A percentile compares a stretch with the other conserved stretches of the same genome.
Evolutionary conservation across 2,888 invertebrate genomes (phyloP).

Genomic region (Conistra vaccinii): DNA sequence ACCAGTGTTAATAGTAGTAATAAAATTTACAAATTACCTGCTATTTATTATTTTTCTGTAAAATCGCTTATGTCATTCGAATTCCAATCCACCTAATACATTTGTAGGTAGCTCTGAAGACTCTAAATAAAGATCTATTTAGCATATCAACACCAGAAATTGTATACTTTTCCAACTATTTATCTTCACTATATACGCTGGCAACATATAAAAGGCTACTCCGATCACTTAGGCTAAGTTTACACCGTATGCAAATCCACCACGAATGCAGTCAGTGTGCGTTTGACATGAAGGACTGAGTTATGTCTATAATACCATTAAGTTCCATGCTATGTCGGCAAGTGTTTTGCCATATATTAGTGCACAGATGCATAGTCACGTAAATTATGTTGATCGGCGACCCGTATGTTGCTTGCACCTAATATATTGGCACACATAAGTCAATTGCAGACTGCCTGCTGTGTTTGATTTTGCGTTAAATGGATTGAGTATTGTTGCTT

Average conservation of each 20-base stretch:
- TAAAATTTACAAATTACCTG: neutral
- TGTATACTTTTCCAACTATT: slow-evolving; percentile 33
- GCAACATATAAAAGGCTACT: slow-evolving; percentile 27
- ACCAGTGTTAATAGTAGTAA: neutral
- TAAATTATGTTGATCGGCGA: slow-evolving; percentile 64
- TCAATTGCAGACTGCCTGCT: slow-evolving; percentile 49
- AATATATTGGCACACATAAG: slow-evolving; percentile 62
- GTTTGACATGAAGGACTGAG: slow-evolving; percentile 74
- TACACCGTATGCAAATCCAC: slow-evolving; percentile 56
- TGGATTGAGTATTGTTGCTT: neutral
- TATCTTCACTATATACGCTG: slow-evolving; percentile 8
- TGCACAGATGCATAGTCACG: slow-evolving; percentile 65
- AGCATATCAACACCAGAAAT: slow-evolving; percentile 7
- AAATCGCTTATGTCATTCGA: no score
- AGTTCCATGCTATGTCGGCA: slow-evolving; percentile 66
- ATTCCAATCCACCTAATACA: neutral
- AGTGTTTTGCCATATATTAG: slow-evolving; percentile 71
- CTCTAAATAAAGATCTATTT: neutral
- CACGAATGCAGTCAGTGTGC: slow-evolving; percentile 68
- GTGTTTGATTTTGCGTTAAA: slow-evolving; percentile 33
- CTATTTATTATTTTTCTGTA: no score
- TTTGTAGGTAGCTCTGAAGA: no score
- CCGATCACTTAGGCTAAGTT: slow-evolving; percentile 51
- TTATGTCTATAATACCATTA: slow-evolving; percentile 75
- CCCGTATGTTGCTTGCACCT: slow-evolving; percentile 56